Percentiles rank a stretch among this genome's conserved stretches.
These are phyloP conservation scores for Leptinotarsa tumamoca DNA, from an alignment of 2,888 invertebrate species.

Conservation along the genomic window DNA sequence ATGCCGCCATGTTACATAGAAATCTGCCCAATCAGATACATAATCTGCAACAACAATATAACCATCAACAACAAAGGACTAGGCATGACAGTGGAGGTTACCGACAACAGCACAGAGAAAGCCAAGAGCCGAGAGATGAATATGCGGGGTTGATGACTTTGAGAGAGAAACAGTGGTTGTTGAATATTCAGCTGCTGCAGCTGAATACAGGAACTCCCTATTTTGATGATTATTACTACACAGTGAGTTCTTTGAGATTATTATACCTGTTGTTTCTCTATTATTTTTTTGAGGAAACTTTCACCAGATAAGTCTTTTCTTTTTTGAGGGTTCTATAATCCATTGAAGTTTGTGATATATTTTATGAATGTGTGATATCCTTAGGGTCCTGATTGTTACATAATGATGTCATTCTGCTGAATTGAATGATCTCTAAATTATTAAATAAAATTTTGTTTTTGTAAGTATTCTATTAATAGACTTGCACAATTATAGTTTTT, in stretches of 20 bases:
- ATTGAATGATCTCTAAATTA: too few relatives aligned
- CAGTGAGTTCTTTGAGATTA: slow-evolving; percentile 70
- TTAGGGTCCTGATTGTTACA: too few relatives aligned
- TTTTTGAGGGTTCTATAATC: too few relatives aligned
- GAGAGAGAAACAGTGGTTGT: slow-evolving; percentile 95
- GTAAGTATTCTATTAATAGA: too few relatives aligned
- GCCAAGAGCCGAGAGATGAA: slow-evolving; percentile 71
- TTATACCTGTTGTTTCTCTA: too few relatives aligned
- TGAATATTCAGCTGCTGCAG: slow-evolving; percentile 94
- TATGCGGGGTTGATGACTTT: slow-evolving; percentile 94
- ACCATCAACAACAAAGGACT: slow-evolving; percentile 50
- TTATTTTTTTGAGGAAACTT: too few relatives aligned
- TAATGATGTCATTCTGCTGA: too few relatives aligned
- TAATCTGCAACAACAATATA: slow-evolving; percentile 52
- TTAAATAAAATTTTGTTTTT: too few relatives aligned
- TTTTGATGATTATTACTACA: slow-evolving; percentile 97
- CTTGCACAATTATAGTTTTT: too few relatives aligned
- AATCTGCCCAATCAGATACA: slow-evolving; percentile 36
- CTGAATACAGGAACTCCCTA: slow-evolving; percentile 95
- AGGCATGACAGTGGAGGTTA: slow-evolving; percentile 60
- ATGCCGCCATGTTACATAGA: slow-evolving; percentile 9
- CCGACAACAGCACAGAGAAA: slow-evolving; percentile 43
- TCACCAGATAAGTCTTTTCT: too few relatives aligned
- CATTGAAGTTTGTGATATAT: too few relatives aligned
- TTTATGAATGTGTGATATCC: too few relatives aligned